Base-by-base conservation (phyloP, 1,140 invertebrate species). In the Dendroctonus valens region DNA sequence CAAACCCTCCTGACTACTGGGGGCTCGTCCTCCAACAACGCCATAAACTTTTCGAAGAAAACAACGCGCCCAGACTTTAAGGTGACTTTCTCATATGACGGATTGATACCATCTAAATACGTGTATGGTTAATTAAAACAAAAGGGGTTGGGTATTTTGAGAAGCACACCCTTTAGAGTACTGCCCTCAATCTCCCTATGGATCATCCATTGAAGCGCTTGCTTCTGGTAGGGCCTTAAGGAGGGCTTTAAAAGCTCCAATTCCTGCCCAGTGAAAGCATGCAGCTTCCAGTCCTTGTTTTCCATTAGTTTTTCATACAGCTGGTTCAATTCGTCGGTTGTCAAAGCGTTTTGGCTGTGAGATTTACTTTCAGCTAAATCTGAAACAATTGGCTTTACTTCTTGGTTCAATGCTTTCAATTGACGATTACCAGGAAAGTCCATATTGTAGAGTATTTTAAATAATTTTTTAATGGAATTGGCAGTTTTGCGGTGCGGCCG, bases 191-290 rank as follows among this genome's bases (percentile, higher is more conserved):
- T 63, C 79, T 89, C 87, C 64, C 81, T 77, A 11, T 75, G 60
- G 3, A 91, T 68, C 88, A 92, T 90, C 90, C 90, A 92, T 41
- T 73, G 71, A 0, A 91, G 86, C 51, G 87, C 87, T 42, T 81
- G 70, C 69, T 80, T 74, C 75, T 91, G 90, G 75, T 91, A 91
- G 6, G 81, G 79, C 59, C 89, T 77, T n/a, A 91, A 74, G 49
- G 69, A 74, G 14, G 82, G 79, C 64, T 70, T 73, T 40, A 78
- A 72, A 48, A 60, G 44, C 7, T 53, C 41, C 69, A 75, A 67
- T 49, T 74, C 69, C 11, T 74, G 61, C 62, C 71, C 61, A 44
- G 61, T 52, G 5, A 44, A 37, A 26, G 49, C 9, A 48, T 65
- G 42, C 14, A 55, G 14, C 44, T 41, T 40, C 3, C 55, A 38